Evolutionary conservation across 2,113 vertebrate genomes (phyloP), one percentile per base, ranked within the genome.

Genomic region (Indri indri): DNA sequence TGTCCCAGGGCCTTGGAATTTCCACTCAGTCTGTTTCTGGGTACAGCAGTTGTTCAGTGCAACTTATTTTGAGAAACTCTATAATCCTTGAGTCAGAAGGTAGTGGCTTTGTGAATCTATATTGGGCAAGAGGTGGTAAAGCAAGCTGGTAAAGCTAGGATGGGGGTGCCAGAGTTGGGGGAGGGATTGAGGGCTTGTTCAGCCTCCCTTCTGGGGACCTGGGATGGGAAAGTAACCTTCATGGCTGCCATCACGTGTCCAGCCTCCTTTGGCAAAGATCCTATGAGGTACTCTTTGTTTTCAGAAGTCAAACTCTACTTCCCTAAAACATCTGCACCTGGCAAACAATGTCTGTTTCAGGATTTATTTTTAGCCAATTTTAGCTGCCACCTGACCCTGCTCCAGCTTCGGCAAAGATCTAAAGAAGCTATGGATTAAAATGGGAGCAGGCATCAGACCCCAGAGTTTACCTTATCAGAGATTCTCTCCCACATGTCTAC

Each of bases 1-100:
- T 16, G 0, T 93, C 85, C 93, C 10, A 5, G 45, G 74, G 97
- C 94, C 42, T 37, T 96, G 93, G 97, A 98, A 98, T 98, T 97
- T 98, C 94, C 96, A 97, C 98, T 97, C 88, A 93, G 93, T 93
- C 94, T 96, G 84, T 98, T 98, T 97, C 95, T 98, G 97, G 96
- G 88, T 61, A 59, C 80, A 98, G 76, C 98, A 98, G 98, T 98
- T 98, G 98, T 98, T 98, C 97, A 17, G 12, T 90, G 66, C 13
- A 76, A 80, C 92, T 98, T 99, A 99, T 99, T 98, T 98, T 98
- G 98, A 98, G 98, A 98, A 97, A 95, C 95, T 92, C 96, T 96
- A 25, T 98, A 98, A 98, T 98, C 98, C 76, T 0, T 0, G 0
- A 91, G 96, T 97, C 98, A 97, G 98, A 97, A 97, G 94, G 76